Percentiles rank a stretch among this genome's conserved stretches.
phyloP scores from a whole-genome alignment of 2,113 vertebrate genomes.

The Athene noctua region DNA sequence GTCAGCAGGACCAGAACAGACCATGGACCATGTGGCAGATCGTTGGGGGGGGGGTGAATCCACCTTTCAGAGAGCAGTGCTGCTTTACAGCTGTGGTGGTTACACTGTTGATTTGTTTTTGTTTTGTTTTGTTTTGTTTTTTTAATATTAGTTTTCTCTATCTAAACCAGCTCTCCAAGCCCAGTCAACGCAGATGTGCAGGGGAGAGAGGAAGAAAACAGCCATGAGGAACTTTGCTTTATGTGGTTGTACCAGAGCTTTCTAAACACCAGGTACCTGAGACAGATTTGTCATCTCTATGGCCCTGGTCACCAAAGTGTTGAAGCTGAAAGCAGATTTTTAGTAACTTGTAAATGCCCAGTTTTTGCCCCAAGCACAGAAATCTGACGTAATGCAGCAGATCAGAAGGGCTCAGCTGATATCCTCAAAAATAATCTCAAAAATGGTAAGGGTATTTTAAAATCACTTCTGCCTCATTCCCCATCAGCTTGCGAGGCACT shows the following conservation, averaged over 20 bases:
- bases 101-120: not conserved
- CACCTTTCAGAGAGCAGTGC: not conserved
- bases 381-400: not conserved
- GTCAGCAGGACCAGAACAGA: not conserved
- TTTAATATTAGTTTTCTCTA: not conserved
- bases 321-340: not conserved
- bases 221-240: constrained; percentile 2
- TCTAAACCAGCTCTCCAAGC: not conserved
- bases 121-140: not conserved
- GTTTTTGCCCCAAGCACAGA: not conserved
- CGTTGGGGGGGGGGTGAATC: not conserved
- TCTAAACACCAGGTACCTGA: constrained; percentile 48
- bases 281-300: not conserved
- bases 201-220: not conserved
- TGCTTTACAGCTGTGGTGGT: not conserved
- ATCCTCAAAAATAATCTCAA: not conserved
- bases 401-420: not conserved
- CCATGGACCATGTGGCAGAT: not conserved
- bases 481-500: not conserved
- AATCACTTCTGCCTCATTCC: not conserved
- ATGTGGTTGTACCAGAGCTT: constrained; percentile 61
- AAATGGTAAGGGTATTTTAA: not conserved
- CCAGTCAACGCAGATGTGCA: not conserved
- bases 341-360: not conserved
- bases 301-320: not conserved